Conservation (phyloP, 2,113 vertebrate species). For the Calyptomena viridis region DNA sequence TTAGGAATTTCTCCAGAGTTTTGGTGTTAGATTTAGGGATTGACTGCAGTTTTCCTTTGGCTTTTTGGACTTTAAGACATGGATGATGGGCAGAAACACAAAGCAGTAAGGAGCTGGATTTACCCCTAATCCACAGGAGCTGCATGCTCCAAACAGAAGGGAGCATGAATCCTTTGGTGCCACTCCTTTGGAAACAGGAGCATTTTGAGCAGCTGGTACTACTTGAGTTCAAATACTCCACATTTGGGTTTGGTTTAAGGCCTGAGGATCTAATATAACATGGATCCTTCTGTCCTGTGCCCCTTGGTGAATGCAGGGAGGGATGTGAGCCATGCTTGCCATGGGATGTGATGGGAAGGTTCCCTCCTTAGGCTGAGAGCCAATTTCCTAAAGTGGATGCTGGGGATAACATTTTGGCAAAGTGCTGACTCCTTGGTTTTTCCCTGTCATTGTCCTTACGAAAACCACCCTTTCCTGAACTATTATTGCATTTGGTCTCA, state of each 20-base stretch:
- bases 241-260: neutral
- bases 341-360: neutral
- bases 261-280: neutral
- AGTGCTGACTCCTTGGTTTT: neutral
- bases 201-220: neutral
- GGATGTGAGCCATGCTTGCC: neutral
- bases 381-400: neutral
- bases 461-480: conserved; percentile 36
- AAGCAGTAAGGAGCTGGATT: neutral
- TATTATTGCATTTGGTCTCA: neutral
- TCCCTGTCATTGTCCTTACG: conserved; percentile 1
- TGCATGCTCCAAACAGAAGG: neutral
- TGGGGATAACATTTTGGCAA: neutral
- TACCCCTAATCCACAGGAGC: neutral
- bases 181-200: neutral
- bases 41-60: neutral
- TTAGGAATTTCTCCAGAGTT: neutral
- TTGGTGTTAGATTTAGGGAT: neutral
- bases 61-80: neutral
- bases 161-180: neutral
- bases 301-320: neutral
- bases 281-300: neutral
- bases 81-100: neutral
- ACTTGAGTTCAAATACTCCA: neutral
- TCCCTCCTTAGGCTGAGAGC: neutral